Base-by-base conservation (phyloP, 2,888 invertebrate species). In the Thereva nobilitata region DNA sequence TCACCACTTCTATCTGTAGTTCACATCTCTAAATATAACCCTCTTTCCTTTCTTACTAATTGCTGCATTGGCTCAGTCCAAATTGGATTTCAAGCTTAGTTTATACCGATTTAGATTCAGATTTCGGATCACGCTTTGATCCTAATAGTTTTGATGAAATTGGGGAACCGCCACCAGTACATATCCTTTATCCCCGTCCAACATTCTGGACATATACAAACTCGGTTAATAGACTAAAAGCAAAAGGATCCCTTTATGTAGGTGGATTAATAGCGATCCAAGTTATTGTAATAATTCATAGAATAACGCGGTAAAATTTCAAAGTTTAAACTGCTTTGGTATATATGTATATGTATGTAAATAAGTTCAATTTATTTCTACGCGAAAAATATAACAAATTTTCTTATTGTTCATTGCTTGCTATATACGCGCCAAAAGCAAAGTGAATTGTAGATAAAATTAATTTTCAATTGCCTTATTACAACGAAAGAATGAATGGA, bases 161-260 rank as follows among this genome's bases (percentile, higher is more conserved):
- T 72, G 85, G 86, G 74, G 86, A 87, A 71, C 88, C 88, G 52
- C 88, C 88, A 63, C 87, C 88, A 66, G 87, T 88, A 67, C 87
- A 88, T 77, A 87, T 88, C 76, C 84, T 87, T 74, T 87, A 88
- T 80, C 88, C 87, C 56, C 85, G 86, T 74, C 87, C 88, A 40
- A 76, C 77, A 8, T 74, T 73, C 37, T 74, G 73, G 53, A 68
- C 50, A 40, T 68, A 45, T 41, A 66, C 53, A 68, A 63, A 63
- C 38, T 68, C 57, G 45, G 49, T 42, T 34, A 10, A 37, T 3
- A 47, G 35, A 44, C 35, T 9, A 35, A 56, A 12, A 38, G 6
- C 12, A 56, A 10, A 44, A 8, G 34, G 44, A 35, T 44, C 9
- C 10, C 5, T 44, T 23, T 23, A 23, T 23, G 34, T 56, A 4